phyloP scores from a whole-genome alignment of 23 tunicate genomes.

The Clavelina lepadiformis region DNA sequence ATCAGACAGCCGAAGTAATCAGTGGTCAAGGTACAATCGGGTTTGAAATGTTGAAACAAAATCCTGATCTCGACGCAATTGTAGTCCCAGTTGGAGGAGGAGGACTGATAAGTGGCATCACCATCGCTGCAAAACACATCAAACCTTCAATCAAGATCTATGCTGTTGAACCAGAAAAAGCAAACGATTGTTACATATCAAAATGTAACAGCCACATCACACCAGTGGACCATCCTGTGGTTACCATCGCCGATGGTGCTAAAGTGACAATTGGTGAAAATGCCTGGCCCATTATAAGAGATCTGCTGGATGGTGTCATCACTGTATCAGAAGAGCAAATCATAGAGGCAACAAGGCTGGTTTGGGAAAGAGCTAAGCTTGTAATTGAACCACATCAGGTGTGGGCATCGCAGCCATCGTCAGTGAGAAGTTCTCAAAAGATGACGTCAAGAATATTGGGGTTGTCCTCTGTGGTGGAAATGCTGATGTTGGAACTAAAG shows the following conservation, averaged over 20 bases:
- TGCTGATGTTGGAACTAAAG: too few relatives aligned
- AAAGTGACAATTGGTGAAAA: constrained; percentile 67
- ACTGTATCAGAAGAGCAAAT: constrained; percentile 87
- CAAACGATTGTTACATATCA: constrained; percentile 81
- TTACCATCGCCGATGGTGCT: constrained; percentile 94
- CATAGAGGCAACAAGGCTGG: constrained; percentile 58
- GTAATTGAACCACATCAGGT: constrained; percentile 93
- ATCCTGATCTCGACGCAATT: constrained; percentile 74
- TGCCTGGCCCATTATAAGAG: constrained; percentile 96
- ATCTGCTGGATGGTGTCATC: constrained; percentile 90
- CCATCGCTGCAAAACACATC: constrained; percentile 65
- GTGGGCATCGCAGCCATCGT: constrained; percentile 87
- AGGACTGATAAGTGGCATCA: constrained; percentile 87
- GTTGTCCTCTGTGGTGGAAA: constrained; percentile 98
- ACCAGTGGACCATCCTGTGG: constrained; percentile 22
- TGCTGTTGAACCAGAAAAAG: constrained; percentile 95
- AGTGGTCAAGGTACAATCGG: constrained; percentile 96
- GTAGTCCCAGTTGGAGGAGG: constrained; percentile 95
- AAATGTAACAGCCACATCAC: constrained; percentile 46
- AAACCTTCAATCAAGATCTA: constrained; percentile 75
- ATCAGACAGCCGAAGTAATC: constrained; percentile 59
- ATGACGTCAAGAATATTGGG: constrained; percentile 47
- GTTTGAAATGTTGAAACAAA: constrained; percentile 83
- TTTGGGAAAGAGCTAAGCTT: constrained; percentile 80
- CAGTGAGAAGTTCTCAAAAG: constrained; percentile 23